A percentile compares a stretch with the other conserved stretches of the same genome.
phyloP scores from a whole-genome alignment of 2,888 invertebrate species.

The Xiphydria camelus region DNA sequence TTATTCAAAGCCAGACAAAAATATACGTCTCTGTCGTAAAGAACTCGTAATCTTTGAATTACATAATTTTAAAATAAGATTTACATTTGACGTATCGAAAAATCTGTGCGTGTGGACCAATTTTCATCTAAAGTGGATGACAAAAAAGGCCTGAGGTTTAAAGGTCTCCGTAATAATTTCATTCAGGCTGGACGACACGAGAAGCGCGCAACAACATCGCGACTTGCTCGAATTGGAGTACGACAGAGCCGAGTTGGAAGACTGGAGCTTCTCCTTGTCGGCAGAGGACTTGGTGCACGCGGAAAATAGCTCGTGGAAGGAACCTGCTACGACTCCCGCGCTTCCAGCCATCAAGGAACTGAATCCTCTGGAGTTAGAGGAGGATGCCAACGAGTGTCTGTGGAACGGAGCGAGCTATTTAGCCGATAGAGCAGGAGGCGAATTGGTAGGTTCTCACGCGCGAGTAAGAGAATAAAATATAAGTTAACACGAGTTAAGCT shows the following conservation, averaged over 20 bases:
- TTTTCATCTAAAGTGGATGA: no score
- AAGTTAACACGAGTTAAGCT: no score
- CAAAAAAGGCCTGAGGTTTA: no score
- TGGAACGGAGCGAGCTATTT: slow-evolving; percentile 77
- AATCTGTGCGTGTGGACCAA: no score
- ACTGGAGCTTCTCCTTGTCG: slow-evolving; percentile 77
- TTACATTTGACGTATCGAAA: no score
- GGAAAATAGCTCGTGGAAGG: slow-evolving; percentile 37
- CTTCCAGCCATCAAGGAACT: slow-evolving; percentile 76
- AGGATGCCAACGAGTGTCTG: slow-evolving; percentile 73
- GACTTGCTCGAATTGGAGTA: slow-evolving; percentile 74
- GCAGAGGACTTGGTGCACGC: slow-evolving; percentile 69
- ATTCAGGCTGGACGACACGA: slow-evolving; percentile 68
- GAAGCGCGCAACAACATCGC: slow-evolving; percentile 71
- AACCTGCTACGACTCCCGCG: slow-evolving; percentile 61
- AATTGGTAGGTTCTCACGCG: slow-evolving; percentile 56
- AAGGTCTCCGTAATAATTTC: no score
- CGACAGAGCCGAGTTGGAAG: slow-evolving; percentile 76
- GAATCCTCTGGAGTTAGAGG: slow-evolving; percentile 72
- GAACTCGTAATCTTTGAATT: no score
- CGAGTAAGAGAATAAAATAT: background rate
- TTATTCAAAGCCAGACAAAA: no score
- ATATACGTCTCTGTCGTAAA: no score
- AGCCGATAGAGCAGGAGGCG: slow-evolving; percentile 69
- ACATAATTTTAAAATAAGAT: no score